Evolutionary conservation across 2,888 invertebrate species (phyloP).

Genomic region (Dicycla oo): DNA sequence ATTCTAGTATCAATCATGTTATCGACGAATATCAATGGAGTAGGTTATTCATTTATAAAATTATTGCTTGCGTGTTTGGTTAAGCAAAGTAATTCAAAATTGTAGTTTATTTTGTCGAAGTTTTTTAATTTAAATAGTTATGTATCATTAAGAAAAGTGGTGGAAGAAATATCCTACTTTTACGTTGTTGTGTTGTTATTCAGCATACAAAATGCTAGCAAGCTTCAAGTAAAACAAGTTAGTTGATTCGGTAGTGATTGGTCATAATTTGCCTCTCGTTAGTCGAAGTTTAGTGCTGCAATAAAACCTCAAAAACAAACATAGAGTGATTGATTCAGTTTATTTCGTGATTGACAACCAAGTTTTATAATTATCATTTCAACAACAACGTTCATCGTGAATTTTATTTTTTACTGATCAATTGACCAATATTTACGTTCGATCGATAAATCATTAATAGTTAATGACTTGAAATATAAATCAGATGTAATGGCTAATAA

Average conservation of each 20-base stretch:
- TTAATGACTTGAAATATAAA: constrained; percentile 60
- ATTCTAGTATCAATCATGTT: constrained; percentile 78
- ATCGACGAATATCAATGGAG: constrained; percentile 66
- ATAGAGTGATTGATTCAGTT: constrained; percentile 7
- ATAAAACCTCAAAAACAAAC: constrained; percentile 25
- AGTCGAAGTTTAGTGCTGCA: not conserved
- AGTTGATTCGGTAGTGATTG: not conserved
- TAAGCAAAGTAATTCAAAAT: not conserved
- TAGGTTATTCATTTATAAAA: constrained; percentile 60
- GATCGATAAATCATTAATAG: constrained; percentile 54
- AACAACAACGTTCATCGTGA: constrained; percentile 15
- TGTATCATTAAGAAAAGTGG: not conserved
- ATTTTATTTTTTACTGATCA: constrained; percentile 36
- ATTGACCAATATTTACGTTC: constrained; percentile 38
- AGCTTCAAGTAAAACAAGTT: constrained; percentile 2
- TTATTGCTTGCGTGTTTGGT: constrained; percentile 49
- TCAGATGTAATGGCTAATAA: constrained; percentile 51
- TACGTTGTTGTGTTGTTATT: not conserved
- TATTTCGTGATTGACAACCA: constrained; percentile 13
- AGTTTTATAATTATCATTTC: constrained; percentile 10
- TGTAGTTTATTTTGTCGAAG: not conserved
- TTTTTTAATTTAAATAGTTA: not conserved
- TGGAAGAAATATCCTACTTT: not conserved
- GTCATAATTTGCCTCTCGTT: not conserved
- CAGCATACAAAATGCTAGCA: not conserved